phyloP scores from a whole-genome alignment of 2,113 vertebrate genomes.

The Oenanthe melanoleuca region DNA sequence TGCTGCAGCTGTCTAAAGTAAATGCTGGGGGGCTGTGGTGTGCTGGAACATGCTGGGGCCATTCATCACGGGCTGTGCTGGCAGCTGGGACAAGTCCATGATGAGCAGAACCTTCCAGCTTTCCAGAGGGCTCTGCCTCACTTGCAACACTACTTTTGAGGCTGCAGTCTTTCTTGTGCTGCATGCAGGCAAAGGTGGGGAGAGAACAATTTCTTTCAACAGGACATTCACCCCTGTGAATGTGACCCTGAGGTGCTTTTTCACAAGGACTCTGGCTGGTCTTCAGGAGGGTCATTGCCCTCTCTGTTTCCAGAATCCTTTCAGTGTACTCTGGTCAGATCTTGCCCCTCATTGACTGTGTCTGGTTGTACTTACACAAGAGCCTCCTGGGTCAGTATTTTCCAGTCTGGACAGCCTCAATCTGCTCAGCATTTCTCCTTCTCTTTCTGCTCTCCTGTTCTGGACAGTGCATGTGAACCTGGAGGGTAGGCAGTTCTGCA shows the following conservation, averaged over 20 bases:
- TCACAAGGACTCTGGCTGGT: neutral
- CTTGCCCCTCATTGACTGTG: neutral
- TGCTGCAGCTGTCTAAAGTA: neutral
- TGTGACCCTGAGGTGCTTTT: neutral
- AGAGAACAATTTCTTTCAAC: neutral
- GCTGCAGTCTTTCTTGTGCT: neutral
- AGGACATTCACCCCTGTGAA: neutral
- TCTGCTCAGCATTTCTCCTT: neutral
- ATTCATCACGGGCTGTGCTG: neutral
- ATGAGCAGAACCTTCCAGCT: neutral
- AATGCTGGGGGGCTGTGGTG: neutral
- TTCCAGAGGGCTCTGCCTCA: neutral
- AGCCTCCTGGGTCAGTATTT: neutral
- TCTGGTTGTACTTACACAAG: neutral
- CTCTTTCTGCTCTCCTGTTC: neutral
- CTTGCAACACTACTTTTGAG: neutral
- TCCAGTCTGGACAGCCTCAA: neutral
- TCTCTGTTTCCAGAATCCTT: neutral
- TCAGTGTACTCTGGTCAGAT: neutral
- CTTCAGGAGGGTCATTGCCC: neutral
- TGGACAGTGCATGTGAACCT: neutral
- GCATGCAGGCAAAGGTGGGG: neutral
- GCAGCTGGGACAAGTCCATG: neutral
- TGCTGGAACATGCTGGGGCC: neutral
- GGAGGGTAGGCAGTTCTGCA: neutral